These are phyloP conservation scores for Synergus laeviventris DNA, from an alignment of 2,888 invertebrate species.

Conservation along the genomic window DNA sequence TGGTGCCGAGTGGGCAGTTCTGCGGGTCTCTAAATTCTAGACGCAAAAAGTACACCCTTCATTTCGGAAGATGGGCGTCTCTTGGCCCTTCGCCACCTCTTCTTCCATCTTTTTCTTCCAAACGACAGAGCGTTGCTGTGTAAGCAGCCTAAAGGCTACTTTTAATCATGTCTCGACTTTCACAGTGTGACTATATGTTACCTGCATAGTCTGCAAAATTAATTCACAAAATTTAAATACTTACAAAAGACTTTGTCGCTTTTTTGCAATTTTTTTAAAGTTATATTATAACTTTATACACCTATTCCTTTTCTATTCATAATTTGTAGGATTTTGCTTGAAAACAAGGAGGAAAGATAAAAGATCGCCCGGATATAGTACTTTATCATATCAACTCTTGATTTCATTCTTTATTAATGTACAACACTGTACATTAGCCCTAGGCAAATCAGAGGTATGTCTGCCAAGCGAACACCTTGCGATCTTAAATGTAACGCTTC, in stretches of 20 bases:
- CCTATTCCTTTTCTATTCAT: too few relatives aligned
- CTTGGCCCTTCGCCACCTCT: slow-evolving; percentile 46
- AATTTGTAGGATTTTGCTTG: too few relatives aligned
- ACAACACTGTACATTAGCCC: slow-evolving; percentile 10
- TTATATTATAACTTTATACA: too few relatives aligned
- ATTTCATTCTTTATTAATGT: slow-evolving; percentile 1
- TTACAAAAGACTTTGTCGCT: too few relatives aligned
- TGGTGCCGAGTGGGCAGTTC: slow-evolving; percentile 40
- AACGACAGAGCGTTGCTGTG: slow-evolving; percentile 57
- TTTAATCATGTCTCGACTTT: slow-evolving; percentile 54
- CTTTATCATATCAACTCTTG: not conserved
- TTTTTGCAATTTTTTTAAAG: too few relatives aligned
- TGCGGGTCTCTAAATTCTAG: not conserved
- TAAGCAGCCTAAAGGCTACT: slow-evolving; percentile 58
- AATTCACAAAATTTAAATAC: slow-evolving; percentile 1
- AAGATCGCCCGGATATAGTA: not conserved
- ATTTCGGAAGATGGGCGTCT: slow-evolving; percentile 52
- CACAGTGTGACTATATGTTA: slow-evolving; percentile 49
- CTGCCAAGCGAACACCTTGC: slow-evolving; percentile 40
- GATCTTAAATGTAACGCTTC: slow-evolving; percentile 33
- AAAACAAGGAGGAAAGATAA: too few relatives aligned
- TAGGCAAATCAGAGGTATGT: slow-evolving; percentile 28
- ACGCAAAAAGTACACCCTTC: slow-evolving; percentile 38
- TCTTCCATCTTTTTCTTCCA: slow-evolving; percentile 46
- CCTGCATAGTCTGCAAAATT: slow-evolving; percentile 48